phyloP scores from a whole-genome alignment of 1,140 invertebrate genomes.

The Leucophenga varia region DNA sequence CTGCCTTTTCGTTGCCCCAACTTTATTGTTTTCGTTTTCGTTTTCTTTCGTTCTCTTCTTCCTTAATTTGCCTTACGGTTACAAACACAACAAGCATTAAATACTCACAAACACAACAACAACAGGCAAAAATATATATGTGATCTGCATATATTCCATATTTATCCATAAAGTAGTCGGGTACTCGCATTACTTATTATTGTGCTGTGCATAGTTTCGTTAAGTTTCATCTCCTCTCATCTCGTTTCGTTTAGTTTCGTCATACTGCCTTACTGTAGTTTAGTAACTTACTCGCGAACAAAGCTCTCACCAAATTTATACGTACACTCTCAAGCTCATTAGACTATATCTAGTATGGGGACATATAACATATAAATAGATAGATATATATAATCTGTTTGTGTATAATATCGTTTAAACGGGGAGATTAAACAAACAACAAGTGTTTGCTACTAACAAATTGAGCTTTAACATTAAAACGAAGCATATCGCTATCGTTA shows the following conservation, averaged over 20 bases:
- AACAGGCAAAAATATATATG: too few species aligned
- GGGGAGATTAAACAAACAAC: too few species aligned
- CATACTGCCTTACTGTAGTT: slow-evolving; percentile 22
- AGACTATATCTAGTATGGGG: slow-evolving; percentile 23
- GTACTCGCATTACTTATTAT: slow-evolving; percentile 38
- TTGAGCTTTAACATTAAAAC: slow-evolving; percentile 38
- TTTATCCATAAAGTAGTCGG: slow-evolving; percentile 11
- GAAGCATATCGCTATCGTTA: too few species aligned
- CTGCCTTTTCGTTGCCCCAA: slow-evolving; percentile 35
- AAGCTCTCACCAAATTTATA: slow-evolving; percentile 14
- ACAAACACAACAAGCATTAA: slow-evolving; percentile 25
- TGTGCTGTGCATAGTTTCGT: slow-evolving; percentile 30
- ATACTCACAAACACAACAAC: slow-evolving; percentile 44
- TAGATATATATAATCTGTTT: slow-evolving; percentile 17
- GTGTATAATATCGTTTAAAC: slow-evolving; percentile 23
- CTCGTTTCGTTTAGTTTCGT: slow-evolving; percentile 40
- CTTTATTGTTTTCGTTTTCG: slow-evolving; percentile 32
- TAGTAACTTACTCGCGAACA: slow-evolving; percentile 8
- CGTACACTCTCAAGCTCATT: slow-evolving; percentile 29
- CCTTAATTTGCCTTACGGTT: slow-evolving; percentile 2
- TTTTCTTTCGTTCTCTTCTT: slow-evolving; percentile 1
- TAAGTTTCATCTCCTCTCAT: slow-evolving; percentile 19
- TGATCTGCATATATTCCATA: too few species aligned
- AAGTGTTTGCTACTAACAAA: slow-evolving; percentile 39
- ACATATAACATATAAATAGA: slow-evolving; percentile 1